These are phyloP conservation scores for Threskiornis aethiopicus DNA, from an alignment of 2,797 vertebrate species.

Conservation along the genomic window DNA sequence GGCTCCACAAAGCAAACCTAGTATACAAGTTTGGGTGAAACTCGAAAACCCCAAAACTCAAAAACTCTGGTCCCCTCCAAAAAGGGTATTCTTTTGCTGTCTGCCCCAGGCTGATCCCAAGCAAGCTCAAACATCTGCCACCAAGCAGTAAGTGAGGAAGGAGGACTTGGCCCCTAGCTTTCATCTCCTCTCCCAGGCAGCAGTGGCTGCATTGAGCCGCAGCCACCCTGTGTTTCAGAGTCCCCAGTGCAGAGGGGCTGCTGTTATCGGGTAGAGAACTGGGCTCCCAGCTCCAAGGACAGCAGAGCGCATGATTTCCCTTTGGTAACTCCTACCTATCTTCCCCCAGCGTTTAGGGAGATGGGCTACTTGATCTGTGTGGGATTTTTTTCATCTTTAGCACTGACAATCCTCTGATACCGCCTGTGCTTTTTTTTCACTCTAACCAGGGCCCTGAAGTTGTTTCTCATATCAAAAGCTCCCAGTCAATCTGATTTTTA, in stretches of 20 bases:
- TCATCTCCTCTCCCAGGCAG: background rate
- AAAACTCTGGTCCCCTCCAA: background rate
- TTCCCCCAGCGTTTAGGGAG: background rate
- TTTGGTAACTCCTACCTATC: background rate
- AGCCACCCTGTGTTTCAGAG: fast-evolving
- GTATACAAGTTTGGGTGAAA: background rate
- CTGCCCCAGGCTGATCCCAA: background rate
- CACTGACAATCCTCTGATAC: background rate
- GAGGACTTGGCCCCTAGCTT: background rate
- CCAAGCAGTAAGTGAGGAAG: background rate
- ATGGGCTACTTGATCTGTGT: background rate
- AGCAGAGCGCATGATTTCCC: background rate
- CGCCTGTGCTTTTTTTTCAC: background rate
- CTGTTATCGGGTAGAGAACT: background rate
- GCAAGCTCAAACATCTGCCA: background rate
- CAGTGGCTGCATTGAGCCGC: background rate
- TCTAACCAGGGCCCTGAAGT: slow-evolving; percentile 15
- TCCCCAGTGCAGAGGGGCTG: background rate
- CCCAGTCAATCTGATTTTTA: slow-evolving; percentile 41
- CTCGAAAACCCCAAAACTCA: background rate
- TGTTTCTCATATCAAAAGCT: slow-evolving; percentile 51
- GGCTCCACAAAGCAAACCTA: background rate
- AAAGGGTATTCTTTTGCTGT: background rate
- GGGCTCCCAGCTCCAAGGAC: background rate
- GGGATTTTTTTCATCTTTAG: background rate